phyloP scores from a whole-genome alignment of 2,113 vertebrate genomes.

The Chauna torquata region DNA sequence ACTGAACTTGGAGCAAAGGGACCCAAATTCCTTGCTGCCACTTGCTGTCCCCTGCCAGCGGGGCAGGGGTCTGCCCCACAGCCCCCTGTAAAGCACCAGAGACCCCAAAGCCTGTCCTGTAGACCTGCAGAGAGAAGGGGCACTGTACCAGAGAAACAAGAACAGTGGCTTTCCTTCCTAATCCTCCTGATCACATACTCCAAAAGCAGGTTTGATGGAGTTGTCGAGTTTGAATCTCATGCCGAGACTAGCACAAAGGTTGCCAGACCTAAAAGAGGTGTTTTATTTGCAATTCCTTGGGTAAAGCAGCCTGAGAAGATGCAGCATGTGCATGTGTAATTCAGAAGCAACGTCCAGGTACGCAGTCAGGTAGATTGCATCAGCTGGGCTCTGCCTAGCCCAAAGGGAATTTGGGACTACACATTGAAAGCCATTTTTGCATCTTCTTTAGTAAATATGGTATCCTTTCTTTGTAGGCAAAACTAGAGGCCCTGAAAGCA shows the following conservation, averaged over 20 bases:
- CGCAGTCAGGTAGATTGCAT: not conserved
- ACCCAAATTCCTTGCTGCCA: constrained; percentile 2
- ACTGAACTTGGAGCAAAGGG: not conserved
- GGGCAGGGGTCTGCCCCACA: not conserved
- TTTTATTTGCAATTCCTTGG: not conserved
- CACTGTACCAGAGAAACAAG: not conserved
- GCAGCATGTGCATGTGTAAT: not conserved
- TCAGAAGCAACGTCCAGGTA: not conserved
- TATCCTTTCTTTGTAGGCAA: not conserved
- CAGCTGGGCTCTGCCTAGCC: not conserved
- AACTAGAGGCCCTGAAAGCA: not conserved
- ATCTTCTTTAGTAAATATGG: not conserved
- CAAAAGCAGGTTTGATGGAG: not conserved
- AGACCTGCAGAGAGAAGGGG: not conserved
- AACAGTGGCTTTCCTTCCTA: not conserved
- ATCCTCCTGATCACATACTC: not conserved
- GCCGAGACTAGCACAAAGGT: not conserved
- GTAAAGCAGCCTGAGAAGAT: not conserved
- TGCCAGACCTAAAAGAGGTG: not conserved
- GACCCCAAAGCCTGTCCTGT: not conserved
- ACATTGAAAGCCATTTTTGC: not conserved
- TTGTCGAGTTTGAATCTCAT: not conserved
- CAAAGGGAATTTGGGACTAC: not conserved
- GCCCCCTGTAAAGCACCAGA: not conserved
- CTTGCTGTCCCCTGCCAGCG: constrained; percentile 1